These are phyloP conservation scores for Congeria kusceri DNA, from an alignment of 2,888 invertebrate species.

Conservation along the genomic window DNA sequence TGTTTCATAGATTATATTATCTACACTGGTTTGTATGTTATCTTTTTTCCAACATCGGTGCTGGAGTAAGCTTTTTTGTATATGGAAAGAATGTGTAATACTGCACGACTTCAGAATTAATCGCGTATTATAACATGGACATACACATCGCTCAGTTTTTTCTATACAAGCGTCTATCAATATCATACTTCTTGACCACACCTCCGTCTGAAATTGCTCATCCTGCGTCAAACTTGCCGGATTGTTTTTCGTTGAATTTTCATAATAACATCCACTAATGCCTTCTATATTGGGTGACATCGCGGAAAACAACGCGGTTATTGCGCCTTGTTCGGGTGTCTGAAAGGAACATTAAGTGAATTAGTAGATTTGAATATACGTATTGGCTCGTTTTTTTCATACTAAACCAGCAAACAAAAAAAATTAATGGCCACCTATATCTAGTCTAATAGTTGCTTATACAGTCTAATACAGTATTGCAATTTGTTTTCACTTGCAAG, in stretches of 20 bases:
- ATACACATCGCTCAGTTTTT: background rate
- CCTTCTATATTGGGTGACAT: slow-evolving; percentile 70
- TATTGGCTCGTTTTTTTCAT: no score
- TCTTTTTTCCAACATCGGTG: no score
- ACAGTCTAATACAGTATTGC: no score
- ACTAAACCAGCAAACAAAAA: background rate
- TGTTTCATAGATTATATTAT: no score
- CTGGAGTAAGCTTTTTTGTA: no score
- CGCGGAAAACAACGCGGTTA: slow-evolving; percentile 71
- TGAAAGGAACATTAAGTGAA: slow-evolving; percentile 45
- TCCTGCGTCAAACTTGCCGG: slow-evolving; percentile 63
- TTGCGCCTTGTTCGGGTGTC: slow-evolving; percentile 69
- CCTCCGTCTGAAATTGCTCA: slow-evolving; percentile 59
- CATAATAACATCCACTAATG: slow-evolving; percentile 71
- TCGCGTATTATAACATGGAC: no score
- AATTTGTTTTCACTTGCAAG: background rate
- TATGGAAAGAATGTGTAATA: no score
- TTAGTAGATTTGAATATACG: no score
- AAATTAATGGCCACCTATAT: background rate
- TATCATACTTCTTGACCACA: slow-evolving; percentile 51
- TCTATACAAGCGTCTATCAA: slow-evolving; percentile 35
- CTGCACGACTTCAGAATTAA: no score
- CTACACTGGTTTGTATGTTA: no score
- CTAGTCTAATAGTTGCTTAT: background rate
- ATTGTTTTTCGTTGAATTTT: slow-evolving; percentile 60